phyloP scores from a whole-genome alignment of 2,113 vertebrate species.

The Lontra canadensis region DNA sequence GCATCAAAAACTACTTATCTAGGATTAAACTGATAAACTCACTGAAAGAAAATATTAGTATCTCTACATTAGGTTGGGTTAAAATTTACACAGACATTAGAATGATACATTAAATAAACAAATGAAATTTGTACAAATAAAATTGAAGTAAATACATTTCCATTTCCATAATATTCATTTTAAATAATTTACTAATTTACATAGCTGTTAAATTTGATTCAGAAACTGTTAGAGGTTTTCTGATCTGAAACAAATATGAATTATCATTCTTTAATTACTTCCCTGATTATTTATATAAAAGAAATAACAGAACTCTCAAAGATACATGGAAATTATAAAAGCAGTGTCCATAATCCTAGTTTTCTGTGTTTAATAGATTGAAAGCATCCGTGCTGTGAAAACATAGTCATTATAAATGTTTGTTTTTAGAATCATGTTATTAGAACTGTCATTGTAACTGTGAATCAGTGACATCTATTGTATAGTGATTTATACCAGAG shows the following conservation, averaged over 20 bases:
- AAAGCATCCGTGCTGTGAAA: background rate
- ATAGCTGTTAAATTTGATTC: background rate
- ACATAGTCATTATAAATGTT: background rate
- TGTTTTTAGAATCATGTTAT: background rate
- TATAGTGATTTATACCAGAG: background rate
- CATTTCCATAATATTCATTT: background rate
- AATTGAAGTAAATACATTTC: background rate
- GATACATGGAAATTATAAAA: background rate
- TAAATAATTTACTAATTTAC: constrained; percentile 4
- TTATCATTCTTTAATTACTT: background rate
- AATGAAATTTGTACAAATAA: background rate
- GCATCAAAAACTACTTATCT: background rate
- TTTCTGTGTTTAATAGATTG: background rate
- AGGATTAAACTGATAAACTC: background rate
- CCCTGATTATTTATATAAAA: background rate
- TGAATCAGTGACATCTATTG: background rate
- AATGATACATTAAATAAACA: background rate
- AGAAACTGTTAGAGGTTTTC: background rate
- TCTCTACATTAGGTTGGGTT: background rate
- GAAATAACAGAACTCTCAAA: background rate
- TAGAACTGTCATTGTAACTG: background rate
- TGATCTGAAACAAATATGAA: background rate
- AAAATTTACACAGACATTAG: background rate
- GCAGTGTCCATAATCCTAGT: background rate
- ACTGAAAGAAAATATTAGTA: background rate